These are phyloP conservation scores for Chauna torquata DNA, from an alignment of 2,113 vertebrate species.

Conservation along the genomic window DNA sequence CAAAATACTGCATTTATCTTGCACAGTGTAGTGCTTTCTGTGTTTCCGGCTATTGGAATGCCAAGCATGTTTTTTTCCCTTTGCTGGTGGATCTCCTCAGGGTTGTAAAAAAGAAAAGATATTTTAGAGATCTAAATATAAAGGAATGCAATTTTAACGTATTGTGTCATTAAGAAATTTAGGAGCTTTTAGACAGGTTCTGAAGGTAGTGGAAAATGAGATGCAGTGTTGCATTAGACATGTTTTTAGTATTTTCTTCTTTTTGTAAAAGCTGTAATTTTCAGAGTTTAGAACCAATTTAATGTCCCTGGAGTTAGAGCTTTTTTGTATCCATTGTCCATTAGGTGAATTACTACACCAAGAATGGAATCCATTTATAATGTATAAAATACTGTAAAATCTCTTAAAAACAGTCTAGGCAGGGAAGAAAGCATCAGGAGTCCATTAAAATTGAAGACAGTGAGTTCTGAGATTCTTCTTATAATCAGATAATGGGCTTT, in stretches of 20 bases:
- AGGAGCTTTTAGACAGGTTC: conserved; percentile 80
- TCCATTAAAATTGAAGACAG: conserved; percentile 80
- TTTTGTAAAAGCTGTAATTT: conserved; percentile 87
- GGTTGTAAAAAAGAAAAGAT: conserved; percentile 67
- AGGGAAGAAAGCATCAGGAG: conserved; percentile 71
- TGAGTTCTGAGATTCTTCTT: conserved; percentile 75
- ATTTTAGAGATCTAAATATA: conserved; percentile 77
- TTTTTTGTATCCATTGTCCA: conserved; percentile 84
- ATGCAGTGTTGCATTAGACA: conserved; percentile 82
- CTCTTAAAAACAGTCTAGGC: conserved; percentile 77
- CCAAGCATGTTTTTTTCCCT: neutral
- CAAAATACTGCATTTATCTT: neutral
- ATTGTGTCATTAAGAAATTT: conserved; percentile 83
- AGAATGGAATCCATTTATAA: conserved; percentile 84
- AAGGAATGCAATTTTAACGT: conserved; percentile 78
- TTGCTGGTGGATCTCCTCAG: conserved; percentile 37
- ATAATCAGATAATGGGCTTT: conserved; percentile 77
- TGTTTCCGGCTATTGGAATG: neutral
- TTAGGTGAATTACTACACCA: conserved; percentile 84
- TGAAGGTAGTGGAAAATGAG: conserved; percentile 80
- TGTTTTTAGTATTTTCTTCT: conserved; percentile 86
- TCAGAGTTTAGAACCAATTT: conserved; percentile 85
- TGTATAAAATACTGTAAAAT: conserved; percentile 82
- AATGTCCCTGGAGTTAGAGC: conserved; percentile 81
- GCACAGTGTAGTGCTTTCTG: neutral